phyloP scores from a whole-genome alignment of 2,113 vertebrate genomes.

The Myrmecophaga tridactyla region DNA sequence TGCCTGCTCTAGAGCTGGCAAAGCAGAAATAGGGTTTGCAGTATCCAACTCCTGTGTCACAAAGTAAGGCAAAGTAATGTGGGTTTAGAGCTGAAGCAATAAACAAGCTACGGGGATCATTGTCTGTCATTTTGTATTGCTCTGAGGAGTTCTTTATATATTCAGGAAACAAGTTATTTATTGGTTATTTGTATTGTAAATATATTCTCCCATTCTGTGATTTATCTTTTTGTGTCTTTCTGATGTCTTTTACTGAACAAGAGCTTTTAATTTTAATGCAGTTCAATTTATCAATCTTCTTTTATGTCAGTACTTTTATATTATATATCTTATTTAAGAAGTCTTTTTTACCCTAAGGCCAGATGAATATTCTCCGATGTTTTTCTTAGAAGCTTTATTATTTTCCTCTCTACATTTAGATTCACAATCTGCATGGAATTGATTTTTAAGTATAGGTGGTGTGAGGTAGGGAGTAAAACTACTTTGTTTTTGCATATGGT shows the following conservation, averaged over 20 bases:
- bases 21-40: not conserved
- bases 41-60: not conserved
- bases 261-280: slow-evolving; percentile 32
- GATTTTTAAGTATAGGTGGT: not conserved
- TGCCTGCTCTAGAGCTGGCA: not conserved
- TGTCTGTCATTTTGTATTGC: not conserved
- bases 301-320: not conserved
- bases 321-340: not conserved
- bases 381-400: not conserved
- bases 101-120: not conserved
- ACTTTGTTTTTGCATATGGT: rapidly evolving
- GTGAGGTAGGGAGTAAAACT: not conserved
- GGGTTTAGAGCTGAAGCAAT: not conserved
- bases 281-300: not conserved
- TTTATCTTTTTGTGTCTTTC: not conserved
- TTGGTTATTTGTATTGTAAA: slow-evolving; percentile 16
- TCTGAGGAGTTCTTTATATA: not conserved
- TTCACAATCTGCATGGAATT: no score
- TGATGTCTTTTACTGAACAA: not conserved
- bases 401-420: not conserved
- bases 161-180: not conserved
- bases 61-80: not conserved
- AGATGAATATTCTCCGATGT: not conserved
- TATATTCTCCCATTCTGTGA: not conserved
- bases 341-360: not conserved